phyloP scores from a whole-genome alignment of 2,797 vertebrate genomes.

The Enteromius viviparus region DNA sequence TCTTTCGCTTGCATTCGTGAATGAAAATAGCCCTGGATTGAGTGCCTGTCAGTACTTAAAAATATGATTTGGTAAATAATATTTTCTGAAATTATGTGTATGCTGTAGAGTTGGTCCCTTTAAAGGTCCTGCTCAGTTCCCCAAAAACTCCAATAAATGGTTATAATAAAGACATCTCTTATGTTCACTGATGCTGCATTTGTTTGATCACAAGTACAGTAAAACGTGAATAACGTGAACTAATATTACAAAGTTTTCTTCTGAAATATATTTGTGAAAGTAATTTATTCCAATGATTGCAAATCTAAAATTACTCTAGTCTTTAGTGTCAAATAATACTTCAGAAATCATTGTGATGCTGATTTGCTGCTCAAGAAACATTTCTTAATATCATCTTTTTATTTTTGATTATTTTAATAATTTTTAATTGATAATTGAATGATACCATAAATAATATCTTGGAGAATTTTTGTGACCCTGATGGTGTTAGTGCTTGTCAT shows the following conservation, averaged over 20 bases:
- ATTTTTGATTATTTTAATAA: not conserved
- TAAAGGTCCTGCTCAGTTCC: not conserved
- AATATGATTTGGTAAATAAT: conserved; percentile 34
- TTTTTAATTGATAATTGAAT: not conserved
- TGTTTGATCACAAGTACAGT: not conserved
- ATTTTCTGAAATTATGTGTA: not conserved
- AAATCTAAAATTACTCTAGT: not conserved
- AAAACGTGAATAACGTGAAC: not conserved
- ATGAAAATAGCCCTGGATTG: conserved; percentile 49
- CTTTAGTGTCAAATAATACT: not conserved
- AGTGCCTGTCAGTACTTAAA: conserved; percentile 33
- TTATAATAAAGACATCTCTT: not conserved
- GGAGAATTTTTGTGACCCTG: not conserved
- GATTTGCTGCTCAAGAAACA: not conserved
- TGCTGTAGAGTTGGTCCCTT: not conserved
- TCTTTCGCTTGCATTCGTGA: conserved; percentile 33
- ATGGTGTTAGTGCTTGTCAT: not conserved
- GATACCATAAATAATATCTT: not conserved
- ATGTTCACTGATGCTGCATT: not conserved
- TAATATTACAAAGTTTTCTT: not conserved
- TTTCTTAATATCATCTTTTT: not conserved
- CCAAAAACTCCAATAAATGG: not conserved
- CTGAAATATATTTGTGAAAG: not conserved
- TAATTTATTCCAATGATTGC: not conserved
- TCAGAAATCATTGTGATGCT: not conserved